These are phyloP conservation scores for Sorex araneus DNA, from an alignment of 2,113 vertebrate genomes.

Conservation along the genomic window DNA sequence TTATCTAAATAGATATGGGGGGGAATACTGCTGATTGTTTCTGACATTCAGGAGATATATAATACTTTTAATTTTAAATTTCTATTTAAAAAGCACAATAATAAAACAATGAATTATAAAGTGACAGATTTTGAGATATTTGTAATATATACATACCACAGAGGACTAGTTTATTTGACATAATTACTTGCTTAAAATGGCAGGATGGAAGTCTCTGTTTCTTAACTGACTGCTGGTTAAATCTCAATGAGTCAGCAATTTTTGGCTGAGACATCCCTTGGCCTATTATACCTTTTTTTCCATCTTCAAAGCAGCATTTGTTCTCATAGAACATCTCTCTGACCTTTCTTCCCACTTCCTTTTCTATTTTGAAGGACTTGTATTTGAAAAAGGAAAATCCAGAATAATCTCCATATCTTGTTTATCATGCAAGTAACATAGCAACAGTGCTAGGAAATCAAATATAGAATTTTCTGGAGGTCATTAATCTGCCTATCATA, in stretches of 20 bases:
- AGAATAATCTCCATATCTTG: no score
- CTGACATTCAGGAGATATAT: neutral
- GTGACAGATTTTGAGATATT: neutral
- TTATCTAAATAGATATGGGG: neutral
- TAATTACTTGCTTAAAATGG: no score
- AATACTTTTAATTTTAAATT: neutral
- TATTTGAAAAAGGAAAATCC: neutral
- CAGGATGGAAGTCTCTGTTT: neutral
- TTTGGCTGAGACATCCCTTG: neutral
- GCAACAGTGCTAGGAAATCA: neutral
- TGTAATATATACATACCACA: neutral
- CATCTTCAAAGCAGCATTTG: neutral
- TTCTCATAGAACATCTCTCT: neutral
- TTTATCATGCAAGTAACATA: no score
- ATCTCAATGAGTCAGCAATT: neutral
- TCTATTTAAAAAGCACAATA: slow-evolving; percentile 22
- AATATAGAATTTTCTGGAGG: neutral
- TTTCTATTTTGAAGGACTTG: slow-evolving; percentile 1
- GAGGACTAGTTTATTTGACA: no score
- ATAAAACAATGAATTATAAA: neutral
- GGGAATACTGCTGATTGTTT: neutral
- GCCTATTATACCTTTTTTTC: no score
- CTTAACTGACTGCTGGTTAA: neutral
- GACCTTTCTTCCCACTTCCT: neutral
- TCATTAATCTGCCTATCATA: slow-evolving; percentile 21